A percentile compares a stretch with the other conserved stretches of the same genome.
These are phyloP conservation scores for Acropora yongei DNA, from an alignment of 64 coral and sea anemone species.

Conservation along the genomic window DNA sequence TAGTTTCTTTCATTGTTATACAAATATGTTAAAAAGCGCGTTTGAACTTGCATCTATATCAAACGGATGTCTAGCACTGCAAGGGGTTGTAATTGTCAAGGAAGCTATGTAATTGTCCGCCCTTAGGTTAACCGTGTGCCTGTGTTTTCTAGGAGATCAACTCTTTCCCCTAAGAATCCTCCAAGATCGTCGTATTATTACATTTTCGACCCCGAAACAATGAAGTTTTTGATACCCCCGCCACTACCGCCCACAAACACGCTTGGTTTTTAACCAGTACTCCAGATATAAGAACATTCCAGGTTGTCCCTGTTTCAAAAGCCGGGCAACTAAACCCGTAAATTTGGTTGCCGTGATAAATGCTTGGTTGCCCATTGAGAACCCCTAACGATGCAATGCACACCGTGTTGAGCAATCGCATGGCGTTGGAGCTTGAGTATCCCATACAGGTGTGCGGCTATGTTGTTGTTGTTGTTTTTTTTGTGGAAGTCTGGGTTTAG, in stretches of 20 bases:
- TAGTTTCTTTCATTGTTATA: neutral
- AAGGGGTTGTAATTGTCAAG: neutral
- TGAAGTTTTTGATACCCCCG: neutral
- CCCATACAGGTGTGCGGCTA: too few relatives aligned
- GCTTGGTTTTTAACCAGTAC: neutral
- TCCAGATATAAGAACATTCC: too few relatives aligned
- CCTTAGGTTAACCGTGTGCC: neutral
- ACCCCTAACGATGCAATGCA: too few relatives aligned
- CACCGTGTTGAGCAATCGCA: too few relatives aligned
- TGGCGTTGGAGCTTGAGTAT: too few relatives aligned
- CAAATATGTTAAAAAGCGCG: conserved; percentile 1
- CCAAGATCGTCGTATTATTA: neutral
- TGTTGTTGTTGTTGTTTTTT: too few relatives aligned
- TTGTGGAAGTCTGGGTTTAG: too few relatives aligned
- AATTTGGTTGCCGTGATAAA: too few relatives aligned
- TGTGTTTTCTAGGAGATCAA: neutral
- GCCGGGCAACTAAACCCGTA: too few relatives aligned
- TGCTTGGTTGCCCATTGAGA: too few relatives aligned
- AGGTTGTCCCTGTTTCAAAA: too few relatives aligned
- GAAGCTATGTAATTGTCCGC: neutral
- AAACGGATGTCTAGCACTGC: conserved; percentile 8
- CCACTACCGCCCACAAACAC: neutral
- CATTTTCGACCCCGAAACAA: neutral
- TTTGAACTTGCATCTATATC: neutral
- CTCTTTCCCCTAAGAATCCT: neutral